Evolutionary conservation across 2,797 vertebrate species (phyloP).

Genomic region (Epinephelus awoara): DNA sequence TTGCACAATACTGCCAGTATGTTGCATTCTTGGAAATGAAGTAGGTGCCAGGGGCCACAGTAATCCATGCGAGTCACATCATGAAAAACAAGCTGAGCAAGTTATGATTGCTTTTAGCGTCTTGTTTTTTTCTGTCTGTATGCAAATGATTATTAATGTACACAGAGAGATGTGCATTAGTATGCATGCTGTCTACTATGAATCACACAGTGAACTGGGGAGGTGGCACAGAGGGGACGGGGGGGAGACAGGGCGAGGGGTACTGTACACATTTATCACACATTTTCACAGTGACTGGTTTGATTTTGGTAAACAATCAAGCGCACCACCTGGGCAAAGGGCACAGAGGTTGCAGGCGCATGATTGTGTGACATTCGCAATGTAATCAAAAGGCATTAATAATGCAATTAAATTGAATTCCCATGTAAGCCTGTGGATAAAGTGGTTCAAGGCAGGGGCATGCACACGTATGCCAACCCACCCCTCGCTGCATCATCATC

Average conservation of each 20-base stretch:
- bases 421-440: conserved; percentile 62
- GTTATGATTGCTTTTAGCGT: conserved; percentile 71
- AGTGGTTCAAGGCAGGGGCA: conserved; percentile 55
- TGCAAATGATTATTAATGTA: conserved; percentile 68
- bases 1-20: conserved; percentile 73
- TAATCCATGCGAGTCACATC: conserved; percentile 69
- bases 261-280: conserved; percentile 39
- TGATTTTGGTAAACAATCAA: conserved; percentile 61
- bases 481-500: conserved; percentile 55
- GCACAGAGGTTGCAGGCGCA: conserved; percentile 38
- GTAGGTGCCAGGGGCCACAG: conserved; percentile 70
- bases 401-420: conserved; percentile 77
- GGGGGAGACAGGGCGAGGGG: not conserved
- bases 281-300: conserved; percentile 42
- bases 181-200: conserved; percentile 33
- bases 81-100: conserved; percentile 69
- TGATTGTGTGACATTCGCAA: conserved; percentile 63
- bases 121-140: conserved; percentile 41
- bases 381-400: conserved; percentile 76
- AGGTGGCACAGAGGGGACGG: not conserved
- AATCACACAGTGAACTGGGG: conserved; percentile 12
- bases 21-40: conserved; percentile 69
- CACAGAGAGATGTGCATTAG: conserved; percentile 37
- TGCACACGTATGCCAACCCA: conserved; percentile 43
- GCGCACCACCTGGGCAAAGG: conserved; percentile 51